phyloP scores from a whole-genome alignment of 2,113 vertebrate genomes.

The Chloroceryle aenea region DNA sequence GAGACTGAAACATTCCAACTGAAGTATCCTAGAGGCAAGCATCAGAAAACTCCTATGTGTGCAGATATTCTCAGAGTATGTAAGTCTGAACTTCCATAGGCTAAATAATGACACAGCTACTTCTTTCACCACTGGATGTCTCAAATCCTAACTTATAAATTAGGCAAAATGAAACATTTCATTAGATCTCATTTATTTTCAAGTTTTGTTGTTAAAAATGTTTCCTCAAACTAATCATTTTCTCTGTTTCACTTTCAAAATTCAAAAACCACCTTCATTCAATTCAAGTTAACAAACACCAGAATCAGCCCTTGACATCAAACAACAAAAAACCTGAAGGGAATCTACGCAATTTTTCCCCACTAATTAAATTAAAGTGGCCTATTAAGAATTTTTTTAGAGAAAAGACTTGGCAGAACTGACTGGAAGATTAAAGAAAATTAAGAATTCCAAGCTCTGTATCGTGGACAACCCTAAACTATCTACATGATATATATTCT shows the following conservation, averaged over 20 bases:
- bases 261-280: background rate
- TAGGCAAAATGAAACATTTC: background rate
- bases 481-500: background rate
- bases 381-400: background rate
- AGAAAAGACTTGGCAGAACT: background rate
- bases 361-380: background rate
- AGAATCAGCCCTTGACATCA: background rate
- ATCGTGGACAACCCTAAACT: background rate
- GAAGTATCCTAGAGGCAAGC: background rate
- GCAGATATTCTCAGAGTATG: background rate
- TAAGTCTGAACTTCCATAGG: background rate
- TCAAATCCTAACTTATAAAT: background rate
- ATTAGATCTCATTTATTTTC: background rate
- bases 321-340: background rate
- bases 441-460: background rate
- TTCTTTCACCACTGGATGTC: background rate
- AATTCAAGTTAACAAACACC: background rate
- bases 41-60: background rate
- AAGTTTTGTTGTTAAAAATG: background rate
- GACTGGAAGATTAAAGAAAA: background rate
- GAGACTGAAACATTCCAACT: background rate
- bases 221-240: background rate
- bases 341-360: background rate
- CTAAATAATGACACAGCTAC: background rate
- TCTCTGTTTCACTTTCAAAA: background rate